Conservation (phyloP, 2,888 invertebrate species). For the Cephonodes hylas region DNA sequence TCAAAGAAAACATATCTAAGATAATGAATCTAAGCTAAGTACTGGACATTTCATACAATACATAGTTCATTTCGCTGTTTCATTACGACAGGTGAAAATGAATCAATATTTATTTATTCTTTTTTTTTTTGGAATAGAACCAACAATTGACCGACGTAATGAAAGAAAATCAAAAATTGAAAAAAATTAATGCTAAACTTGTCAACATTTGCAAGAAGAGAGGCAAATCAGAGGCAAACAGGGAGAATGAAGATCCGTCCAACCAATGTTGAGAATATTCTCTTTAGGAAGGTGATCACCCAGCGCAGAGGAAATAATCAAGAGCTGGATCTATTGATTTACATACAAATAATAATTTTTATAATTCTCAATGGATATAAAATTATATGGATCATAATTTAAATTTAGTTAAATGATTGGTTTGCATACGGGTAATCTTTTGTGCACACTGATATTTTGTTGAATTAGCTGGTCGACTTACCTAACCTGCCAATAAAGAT, state of each 20-base stretch:
- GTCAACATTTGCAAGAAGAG: constrained; percentile 72
- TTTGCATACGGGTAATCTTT: background rate
- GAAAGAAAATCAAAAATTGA: constrained; percentile 74
- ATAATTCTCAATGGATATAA: constrained; percentile 24
- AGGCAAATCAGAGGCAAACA: constrained; percentile 53
- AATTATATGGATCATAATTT: constrained; percentile 16
- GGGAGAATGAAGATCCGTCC: constrained; percentile 59
- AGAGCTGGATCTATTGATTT: constrained; percentile 30
- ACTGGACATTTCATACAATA: too few relatives aligned
- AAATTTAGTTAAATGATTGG: background rate
- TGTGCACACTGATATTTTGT: background rate
- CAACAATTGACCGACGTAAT: constrained; percentile 72
- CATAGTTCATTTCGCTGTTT: too few relatives aligned
- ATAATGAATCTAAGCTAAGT: too few relatives aligned
- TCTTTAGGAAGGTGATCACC: background rate
- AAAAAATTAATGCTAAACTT: constrained; percentile 69
- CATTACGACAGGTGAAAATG: background rate
- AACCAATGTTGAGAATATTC: constrained; percentile 23
- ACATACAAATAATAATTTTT: background rate
- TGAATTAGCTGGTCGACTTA: background rate
- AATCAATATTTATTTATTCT: background rate
- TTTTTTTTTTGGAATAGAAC: constrained; percentile 61
- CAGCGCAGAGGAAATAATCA: background rate
- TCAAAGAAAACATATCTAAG: too few relatives aligned
- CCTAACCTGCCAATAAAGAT: background rate